A percentile compares a stretch with the other conserved stretches of the same genome.
phyloP scores from a whole-genome alignment of 1,140 invertebrate genomes.

The Bombus waltoni region DNA sequence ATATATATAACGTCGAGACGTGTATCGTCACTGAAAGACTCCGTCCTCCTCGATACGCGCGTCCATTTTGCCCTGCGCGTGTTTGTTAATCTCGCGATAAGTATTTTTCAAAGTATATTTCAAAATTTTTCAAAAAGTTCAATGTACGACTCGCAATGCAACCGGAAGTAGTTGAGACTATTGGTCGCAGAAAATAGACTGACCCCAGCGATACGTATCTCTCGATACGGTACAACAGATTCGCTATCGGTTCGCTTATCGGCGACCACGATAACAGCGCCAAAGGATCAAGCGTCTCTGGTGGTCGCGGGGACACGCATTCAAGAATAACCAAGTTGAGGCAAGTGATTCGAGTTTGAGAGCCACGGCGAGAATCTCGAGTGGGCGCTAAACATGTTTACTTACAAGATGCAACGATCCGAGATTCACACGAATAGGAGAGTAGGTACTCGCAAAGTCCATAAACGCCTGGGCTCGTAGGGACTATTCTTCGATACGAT shows the following conservation, averaged over 20 bases:
- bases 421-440: conserved; percentile 7
- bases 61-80: too few species aligned
- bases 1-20: too few species aligned
- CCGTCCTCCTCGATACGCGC: too few species aligned
- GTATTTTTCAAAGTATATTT: too few species aligned
- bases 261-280: neutral
- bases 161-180: neutral
- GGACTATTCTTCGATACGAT: conserved; percentile 29
- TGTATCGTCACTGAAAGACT: too few species aligned
- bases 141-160: neutral
- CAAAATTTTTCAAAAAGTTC: too few species aligned
- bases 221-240: neutral
- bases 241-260: conserved; percentile 1
- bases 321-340: neutral
- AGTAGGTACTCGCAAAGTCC: conserved; percentile 10
- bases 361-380: conserved; percentile 47
- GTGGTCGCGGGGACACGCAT: conserved; percentile 32
- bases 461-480: neutral
- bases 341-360: conserved; percentile 34
- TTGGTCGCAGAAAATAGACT: neutral
- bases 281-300: conserved; percentile 23
- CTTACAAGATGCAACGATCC: conserved; percentile 50
- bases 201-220: neutral
- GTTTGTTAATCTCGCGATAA: too few species aligned
- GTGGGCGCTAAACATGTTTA: conserved; percentile 66